Evolutionary conservation across 2,888 invertebrate genomes (phyloP).

Genomic region (Rhopalosiphum nymphaeae): DNA sequence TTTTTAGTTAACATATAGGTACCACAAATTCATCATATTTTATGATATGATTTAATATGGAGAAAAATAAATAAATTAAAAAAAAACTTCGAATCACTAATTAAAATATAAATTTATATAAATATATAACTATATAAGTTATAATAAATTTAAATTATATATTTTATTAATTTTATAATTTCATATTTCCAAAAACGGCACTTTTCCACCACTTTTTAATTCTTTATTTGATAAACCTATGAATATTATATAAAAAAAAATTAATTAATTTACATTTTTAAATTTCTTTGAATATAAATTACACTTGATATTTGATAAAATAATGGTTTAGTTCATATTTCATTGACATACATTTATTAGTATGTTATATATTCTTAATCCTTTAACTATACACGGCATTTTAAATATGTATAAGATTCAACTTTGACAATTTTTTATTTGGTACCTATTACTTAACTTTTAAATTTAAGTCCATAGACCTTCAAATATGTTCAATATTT

Average conservation of each 20-base stretch:
- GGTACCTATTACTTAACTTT: not conserved
- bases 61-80: not conserved
- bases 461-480: not conserved
- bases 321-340: not conserved
- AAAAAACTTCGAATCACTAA: not conserved
- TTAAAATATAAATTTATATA: not conserved
- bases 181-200: not conserved
- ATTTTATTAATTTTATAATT: not conserved
- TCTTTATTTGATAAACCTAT: not conserved
- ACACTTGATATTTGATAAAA: not conserved
- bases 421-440: not conserved
- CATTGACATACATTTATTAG: not conserved
- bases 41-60: not conserved
- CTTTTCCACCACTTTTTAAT: not conserved
- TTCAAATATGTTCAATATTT: not conserved
- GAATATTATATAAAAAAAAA: not conserved
- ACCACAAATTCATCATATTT: not conserved
- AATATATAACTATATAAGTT: not conserved
- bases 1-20: not conserved
- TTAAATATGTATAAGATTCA: not conserved
- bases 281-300: not conserved
- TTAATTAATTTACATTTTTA: not conserved
- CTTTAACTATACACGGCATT: not conserved
- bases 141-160: not conserved
- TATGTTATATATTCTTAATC: not conserved